Base-by-base conservation (phyloP, 2,113 vertebrate genomes). In the Platichthys stellatus region DNA sequence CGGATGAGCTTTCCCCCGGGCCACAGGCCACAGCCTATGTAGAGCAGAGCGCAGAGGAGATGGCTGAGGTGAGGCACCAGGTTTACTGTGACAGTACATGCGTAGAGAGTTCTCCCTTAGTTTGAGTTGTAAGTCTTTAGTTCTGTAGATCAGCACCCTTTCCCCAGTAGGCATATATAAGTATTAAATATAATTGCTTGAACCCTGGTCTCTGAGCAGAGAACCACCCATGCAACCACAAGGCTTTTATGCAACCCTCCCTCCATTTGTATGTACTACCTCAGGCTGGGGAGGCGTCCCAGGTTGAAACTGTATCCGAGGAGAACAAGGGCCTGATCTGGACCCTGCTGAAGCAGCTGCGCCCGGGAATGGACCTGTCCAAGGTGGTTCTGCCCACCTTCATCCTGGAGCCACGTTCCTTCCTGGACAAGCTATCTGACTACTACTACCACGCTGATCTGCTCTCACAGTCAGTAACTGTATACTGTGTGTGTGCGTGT, bases 331-430 rank as follows among this genome's bases (percentile, higher is more conserved):
- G 95, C 40, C 92, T 99, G 85, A 95, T 98, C 76, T 98, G 97
- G 97, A 92, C 90, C 5, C 87, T 98, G 82, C 90, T 98, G 88
- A 96, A 95, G 81, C 97, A 98, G 93, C 93, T 98, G 79, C 91
- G 97, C 54, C 97, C 97, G 0, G 97, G 97, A 68, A 98, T 98
- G 97, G 97, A 98, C 92, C 92, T 99, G 80, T 97, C 97, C 0
- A 96, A 96, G 0, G 97, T 98, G 70, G 97, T 94, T 77, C 93
- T 99, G 81, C 97, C 97, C 64, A 98, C 97, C 8, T 97, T 97
- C 80, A 97, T 98, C 77, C 93, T 99, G 83, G 97, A 98, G 89
- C 97, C 97, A 0, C 97, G 97, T 35, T 99, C 97, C 0, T 99
- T 99, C 93, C 95, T 99, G 47, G 95, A 95, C 94, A 98, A 98